Conservation (phyloP, 2,113 vertebrate genomes). For the Phoenicopterus ruber region DNA sequence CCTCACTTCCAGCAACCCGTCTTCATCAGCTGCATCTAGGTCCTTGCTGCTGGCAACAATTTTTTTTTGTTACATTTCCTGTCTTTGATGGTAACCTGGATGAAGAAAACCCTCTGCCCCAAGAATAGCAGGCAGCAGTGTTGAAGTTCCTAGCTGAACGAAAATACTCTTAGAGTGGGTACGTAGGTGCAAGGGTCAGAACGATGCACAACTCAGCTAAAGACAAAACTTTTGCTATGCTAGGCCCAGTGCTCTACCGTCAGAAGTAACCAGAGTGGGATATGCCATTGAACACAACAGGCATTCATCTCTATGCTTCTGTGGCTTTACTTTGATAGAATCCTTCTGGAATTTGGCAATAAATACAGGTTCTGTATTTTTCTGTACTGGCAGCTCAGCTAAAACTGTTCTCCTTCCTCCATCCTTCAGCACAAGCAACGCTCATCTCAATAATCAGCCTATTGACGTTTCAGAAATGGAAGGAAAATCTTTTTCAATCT, state of each 20-base stretch:
- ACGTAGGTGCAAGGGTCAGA: not conserved
- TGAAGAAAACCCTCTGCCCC: not conserved
- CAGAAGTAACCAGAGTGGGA: not conserved
- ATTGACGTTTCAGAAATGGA: not conserved
- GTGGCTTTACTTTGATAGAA: not conserved
- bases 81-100: not conserved
- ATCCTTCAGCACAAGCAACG: not conserved
- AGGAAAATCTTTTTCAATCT: not conserved
- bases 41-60: not conserved
- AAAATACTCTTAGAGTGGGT: not conserved
- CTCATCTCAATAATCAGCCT: conserved; percentile 25
- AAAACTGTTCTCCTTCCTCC: not conserved
- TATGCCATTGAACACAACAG: not conserved
- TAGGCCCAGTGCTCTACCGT: not conserved
- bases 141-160: not conserved
- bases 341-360: not conserved
- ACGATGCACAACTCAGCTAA: not conserved
- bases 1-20: not conserved
- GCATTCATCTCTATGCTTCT: not conserved
- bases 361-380: conserved; percentile 15
- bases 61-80: not conserved
- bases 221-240: not conserved
- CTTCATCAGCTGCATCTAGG: not conserved
- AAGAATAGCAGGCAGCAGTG: not conserved
- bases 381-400: conserved; percentile 4